Evolutionary conservation across 2,888 invertebrate species (phyloP).

Genomic region (Ctena decussata): DNA sequence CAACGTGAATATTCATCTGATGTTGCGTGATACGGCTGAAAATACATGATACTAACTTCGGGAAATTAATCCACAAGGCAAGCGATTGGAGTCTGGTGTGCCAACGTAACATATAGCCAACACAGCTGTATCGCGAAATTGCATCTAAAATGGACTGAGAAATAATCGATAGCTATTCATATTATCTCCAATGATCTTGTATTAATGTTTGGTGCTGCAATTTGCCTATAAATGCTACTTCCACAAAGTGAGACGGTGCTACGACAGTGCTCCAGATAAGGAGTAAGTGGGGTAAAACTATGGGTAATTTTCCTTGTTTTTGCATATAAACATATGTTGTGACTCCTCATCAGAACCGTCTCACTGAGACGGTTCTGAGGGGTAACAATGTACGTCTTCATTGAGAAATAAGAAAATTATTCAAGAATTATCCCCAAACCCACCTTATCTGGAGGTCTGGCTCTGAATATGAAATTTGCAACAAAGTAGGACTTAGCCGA

Average conservation of each 20-base stretch:
- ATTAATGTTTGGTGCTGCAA: neutral
- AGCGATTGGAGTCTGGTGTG: conserved; percentile 4
- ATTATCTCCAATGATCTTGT: neutral
- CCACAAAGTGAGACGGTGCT: neutral
- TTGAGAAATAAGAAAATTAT: too few relatives aligned
- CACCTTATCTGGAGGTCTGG: too few relatives aligned
- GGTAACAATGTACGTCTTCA: too few relatives aligned
- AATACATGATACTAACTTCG: neutral
- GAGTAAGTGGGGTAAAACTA: too few relatives aligned
- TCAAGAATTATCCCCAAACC: too few relatives aligned
- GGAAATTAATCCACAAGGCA: conserved; percentile 5
- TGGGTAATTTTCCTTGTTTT: too few relatives aligned
- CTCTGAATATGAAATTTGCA: neutral
- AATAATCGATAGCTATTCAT: conserved; percentile 18
- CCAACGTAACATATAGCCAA: neutral
- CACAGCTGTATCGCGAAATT: conserved; percentile 8
- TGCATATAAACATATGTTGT: too few relatives aligned
- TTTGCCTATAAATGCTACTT: conserved; percentile 4
- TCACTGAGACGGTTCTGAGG: too few relatives aligned
- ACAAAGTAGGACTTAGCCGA: too few relatives aligned
- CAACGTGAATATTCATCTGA: neutral
- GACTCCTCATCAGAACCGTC: too few relatives aligned
- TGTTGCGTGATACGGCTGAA: neutral
- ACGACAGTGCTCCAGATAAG: too few relatives aligned
- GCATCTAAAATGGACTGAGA: conserved; percentile 17